These are phyloP conservation scores for Aptenodytes patagonicus DNA, from an alignment of 2,113 vertebrate species.

Conservation along the genomic window DNA sequence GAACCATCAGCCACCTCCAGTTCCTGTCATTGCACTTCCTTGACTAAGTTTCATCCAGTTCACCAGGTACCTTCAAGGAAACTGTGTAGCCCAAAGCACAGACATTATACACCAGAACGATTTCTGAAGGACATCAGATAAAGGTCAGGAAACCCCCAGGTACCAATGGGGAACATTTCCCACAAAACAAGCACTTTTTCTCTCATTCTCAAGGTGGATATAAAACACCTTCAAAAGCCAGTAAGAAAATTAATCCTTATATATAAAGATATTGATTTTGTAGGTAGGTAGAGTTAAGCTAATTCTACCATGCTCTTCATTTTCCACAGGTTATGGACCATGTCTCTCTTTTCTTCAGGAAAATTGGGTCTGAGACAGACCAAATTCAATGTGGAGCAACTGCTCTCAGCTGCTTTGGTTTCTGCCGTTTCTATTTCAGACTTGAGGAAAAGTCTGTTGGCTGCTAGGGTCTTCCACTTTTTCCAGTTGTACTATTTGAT, in stretches of 20 bases:
- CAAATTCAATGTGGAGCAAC: background rate
- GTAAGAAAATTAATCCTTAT: background rate
- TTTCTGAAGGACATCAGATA: background rate
- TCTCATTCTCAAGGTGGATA: background rate
- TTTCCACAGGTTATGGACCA: background rate
- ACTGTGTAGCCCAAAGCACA: background rate
- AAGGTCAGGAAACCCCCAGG: background rate
- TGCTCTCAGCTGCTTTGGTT: background rate
- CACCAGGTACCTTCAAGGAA: background rate
- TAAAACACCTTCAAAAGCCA: background rate
- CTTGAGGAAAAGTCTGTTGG: background rate
- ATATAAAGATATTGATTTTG: background rate
- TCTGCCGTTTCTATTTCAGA: background rate
- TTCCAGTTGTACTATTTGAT: background rate
- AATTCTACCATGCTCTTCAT: background rate
- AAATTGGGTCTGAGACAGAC: background rate
- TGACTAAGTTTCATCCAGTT: background rate
- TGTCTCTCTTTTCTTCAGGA: background rate
- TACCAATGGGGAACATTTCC: background rate
- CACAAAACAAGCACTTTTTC: background rate
- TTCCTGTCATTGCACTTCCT: background rate
- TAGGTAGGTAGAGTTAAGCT: background rate
- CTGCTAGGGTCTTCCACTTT: background rate
- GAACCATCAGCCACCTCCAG: rapidly evolving
- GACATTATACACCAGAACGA: background rate